Conservation (phyloP, 1,140 invertebrate genomes). For the Adoxophyes honmai region DNA sequence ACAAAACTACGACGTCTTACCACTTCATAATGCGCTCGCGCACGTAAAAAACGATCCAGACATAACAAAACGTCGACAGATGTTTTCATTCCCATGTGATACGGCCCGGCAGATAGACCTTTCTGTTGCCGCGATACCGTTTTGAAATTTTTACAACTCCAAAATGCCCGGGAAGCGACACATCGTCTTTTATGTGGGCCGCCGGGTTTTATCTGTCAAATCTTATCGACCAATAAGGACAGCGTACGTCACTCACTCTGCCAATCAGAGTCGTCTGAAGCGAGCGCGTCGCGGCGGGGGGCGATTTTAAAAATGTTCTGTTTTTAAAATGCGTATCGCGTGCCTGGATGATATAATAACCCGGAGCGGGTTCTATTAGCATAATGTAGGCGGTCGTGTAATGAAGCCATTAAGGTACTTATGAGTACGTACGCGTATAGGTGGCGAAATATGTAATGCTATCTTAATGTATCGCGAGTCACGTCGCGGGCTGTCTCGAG, state of each 20-base stretch:
- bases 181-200: conserved; percentile 60
- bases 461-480: conserved; percentile 58
- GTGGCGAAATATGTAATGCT: conserved; percentile 54
- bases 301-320: conserved; percentile 57
- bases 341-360: conserved; percentile 50
- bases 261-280: conserved; percentile 49
- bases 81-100: conserved; percentile 60
- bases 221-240: conserved; percentile 72
- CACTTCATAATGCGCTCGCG: conserved; percentile 36
- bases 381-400: conserved; percentile 40
- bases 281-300: conserved; percentile 54
- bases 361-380: conserved; percentile 38
- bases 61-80: conserved; percentile 54
- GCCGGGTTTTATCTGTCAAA: conserved; percentile 62
- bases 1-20: conserved; percentile 31
- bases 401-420: conserved; percentile 51
- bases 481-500: conserved; percentile 35
- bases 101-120: conserved; percentile 28
- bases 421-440: conserved; percentile 27
- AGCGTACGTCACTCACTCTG: conserved; percentile 69
- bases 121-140: conserved; percentile 59
- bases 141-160: conserved; percentile 60
- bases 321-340: conserved; percentile 59
- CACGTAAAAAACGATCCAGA: conserved; percentile 31
- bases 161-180: conserved; percentile 50